Base-by-base conservation (phyloP, 1,140 invertebrate genomes). In the Argopecten irradians region DNA sequence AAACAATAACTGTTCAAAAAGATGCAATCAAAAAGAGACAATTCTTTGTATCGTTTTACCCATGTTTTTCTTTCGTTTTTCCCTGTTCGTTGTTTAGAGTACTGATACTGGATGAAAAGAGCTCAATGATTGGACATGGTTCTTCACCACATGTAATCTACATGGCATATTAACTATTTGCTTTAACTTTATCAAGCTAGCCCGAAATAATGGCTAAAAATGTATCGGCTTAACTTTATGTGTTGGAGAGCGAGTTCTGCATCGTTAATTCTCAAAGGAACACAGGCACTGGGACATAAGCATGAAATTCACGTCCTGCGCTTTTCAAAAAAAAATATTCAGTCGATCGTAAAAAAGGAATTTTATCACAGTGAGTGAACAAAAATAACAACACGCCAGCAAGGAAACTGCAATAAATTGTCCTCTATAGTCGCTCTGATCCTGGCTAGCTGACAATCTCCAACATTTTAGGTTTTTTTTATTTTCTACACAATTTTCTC, bases 251-350 rank as follows among this genome's bases (percentile, higher is more conserved):
- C 1, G 55, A 28, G 55, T 71, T 71, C 55, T 71, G 55, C 55
- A 71, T 28, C 55, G 55, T 71, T 71, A 71, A 71, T 16, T 71
- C 16, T n/a, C 55, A 71, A 71, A 71, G 55, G 55, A 8, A 71
- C 55, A 71, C 55, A 28, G 55, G 55, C 16, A 39, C 1, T 22
- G 84, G 71, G 43, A 85, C 84, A 43, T 88, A 84, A 83, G 83
- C 87, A 88, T 88, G 87, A 88, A 88, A 88, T 88, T 88, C 71
- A 85, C 41, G 83, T 85, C 83, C 55, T 71, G 55, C n/a, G 55
- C 55, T 71, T 71, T 71, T 5, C 1, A 71, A 55, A 55, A 55
- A 71, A 71, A 71, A 71, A 71, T 28, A 46, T 46, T 28, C n/a
- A 71, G 55, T n/a, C 1, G 55, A 71, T 71, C 55, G n/a, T 71